Evolutionary conservation across 2,113 vertebrate genomes (phyloP), one percentile per base, ranked within the genome.

Genomic region (Ginglymostoma cirratum): DNA sequence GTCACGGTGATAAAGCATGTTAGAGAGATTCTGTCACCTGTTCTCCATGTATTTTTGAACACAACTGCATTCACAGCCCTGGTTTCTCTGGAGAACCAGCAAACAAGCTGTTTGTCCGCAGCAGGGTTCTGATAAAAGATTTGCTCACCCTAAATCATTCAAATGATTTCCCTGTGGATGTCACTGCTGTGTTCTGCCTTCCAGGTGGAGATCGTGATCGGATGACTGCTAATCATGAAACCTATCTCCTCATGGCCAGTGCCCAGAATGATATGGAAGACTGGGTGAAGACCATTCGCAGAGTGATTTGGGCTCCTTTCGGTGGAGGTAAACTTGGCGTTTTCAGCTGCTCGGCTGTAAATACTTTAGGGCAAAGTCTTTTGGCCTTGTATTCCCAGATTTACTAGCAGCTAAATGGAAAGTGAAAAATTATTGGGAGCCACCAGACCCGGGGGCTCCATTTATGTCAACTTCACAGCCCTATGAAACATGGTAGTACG

Each of bases 181-280:
- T 93, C 61, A 45, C 48, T n/a, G 15, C 27, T 94, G 27, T 94
- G 38, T 85, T 97, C 42, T 89, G 97, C 78, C 97, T 96, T 67
- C 78, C 97, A 99, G 99, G 99, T 97, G 98, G 98, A 96, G 99
- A 99, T 96, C 98, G 98, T 96, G 99, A 99, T 97, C 99, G 99
- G 97, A 99, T 99, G 99, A 99, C 99, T 97, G 97, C 98, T 96
- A 99, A 99, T 97, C 99, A 99, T 99, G 99, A 99, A 97, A 99
- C 99, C 0, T 99, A 99, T 96, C 99, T 99, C n/a, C 99, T 99
- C 97, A 99, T 99, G 99, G 99, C 99, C 95, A 99, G 98, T 98
- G 99, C 98, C 89, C 99, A 99, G 98, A 99, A 98, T 98, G 99
- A 99, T 97, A 99, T 99, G 99, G 99, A 99, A 98, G 99, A 99